A percentile compares a stretch with the other conserved stretches of the same genome.
These are phyloP conservation scores for Scelioninae gen. 1 DNA, from an alignment of 2,888 invertebrate genomes.

Conservation along the genomic window DNA sequence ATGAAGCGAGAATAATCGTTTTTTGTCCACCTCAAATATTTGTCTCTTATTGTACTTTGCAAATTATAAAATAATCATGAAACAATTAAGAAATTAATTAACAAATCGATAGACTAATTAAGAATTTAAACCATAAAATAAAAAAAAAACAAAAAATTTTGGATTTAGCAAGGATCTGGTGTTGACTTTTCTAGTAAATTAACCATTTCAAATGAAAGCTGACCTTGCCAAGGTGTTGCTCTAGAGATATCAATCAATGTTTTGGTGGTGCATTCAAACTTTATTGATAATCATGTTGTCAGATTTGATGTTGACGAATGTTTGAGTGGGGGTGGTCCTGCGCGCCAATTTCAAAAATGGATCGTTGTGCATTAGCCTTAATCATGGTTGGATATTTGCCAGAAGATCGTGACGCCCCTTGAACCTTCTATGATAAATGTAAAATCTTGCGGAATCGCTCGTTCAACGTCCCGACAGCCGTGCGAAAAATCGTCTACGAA, in stretches of 20 bases:
- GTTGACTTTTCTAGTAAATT: too few relatives aligned
- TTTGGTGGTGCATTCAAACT: conserved; percentile 16
- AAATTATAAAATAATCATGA: too few relatives aligned
- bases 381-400: conserved; percentile 67
- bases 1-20: neutral
- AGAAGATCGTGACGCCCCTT: conserved; percentile 64
- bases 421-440: conserved; percentile 60
- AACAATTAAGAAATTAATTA: too few relatives aligned
- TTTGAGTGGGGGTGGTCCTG: conserved; percentile 26
- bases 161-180: too few relatives aligned
- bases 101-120: too few relatives aligned
- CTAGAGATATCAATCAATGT: conserved; percentile 42
- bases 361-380: conserved; percentile 57
- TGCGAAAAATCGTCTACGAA: conserved; percentile 54
- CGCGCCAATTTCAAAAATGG: conserved; percentile 47
- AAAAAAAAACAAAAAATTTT: too few relatives aligned
- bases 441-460: conserved; percentile 47
- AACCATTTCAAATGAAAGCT: conserved; percentile 11
- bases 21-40: neutral
- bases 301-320: conserved; percentile 62
- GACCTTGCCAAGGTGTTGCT: conserved; percentile 33
- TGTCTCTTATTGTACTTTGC: too few relatives aligned
- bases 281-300: conserved; percentile 66
- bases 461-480: conserved; percentile 50
- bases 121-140: too few relatives aligned